Evolutionary conservation across 2,113 vertebrate genomes (phyloP).

Genomic region (Notiomystis cincta): DNA sequence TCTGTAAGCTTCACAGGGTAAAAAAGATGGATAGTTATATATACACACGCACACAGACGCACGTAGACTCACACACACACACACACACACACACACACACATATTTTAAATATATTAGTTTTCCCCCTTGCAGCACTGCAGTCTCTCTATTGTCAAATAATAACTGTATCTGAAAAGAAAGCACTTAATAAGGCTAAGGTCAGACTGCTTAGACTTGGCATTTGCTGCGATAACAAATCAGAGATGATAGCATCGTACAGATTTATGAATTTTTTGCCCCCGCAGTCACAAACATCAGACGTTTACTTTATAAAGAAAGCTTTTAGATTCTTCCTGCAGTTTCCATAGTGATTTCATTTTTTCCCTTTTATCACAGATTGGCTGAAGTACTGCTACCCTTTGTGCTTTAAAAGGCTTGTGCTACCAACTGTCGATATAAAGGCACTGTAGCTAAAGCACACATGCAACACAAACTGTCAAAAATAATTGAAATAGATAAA

Average conservation of each 20-base stretch:
- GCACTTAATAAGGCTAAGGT: constrained; percentile 76
- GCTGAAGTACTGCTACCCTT: constrained; percentile 79
- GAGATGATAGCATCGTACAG: constrained; percentile 77
- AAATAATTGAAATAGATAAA: constrained; percentile 74
- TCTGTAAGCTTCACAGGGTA: neutral
- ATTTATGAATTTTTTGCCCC: constrained; percentile 81
- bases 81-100: neutral
- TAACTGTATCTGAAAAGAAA: constrained; percentile 69
- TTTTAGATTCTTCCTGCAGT: constrained; percentile 83
- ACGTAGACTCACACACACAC: too few relatives aligned
- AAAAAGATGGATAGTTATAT: constrained; percentile 40
- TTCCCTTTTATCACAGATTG: constrained; percentile 82
- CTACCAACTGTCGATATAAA: constrained; percentile 76
- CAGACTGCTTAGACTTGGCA: constrained; percentile 73
- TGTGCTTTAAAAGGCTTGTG: constrained; percentile 78
- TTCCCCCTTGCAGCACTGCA: constrained; percentile 51
- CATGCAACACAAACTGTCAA: constrained; percentile 61
- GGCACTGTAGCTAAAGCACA: constrained; percentile 68
- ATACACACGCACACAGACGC: neutral
- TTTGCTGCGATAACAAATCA: constrained; percentile 77
- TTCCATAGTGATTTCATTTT: constrained; percentile 86
- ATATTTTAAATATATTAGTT: constrained; percentile 65
- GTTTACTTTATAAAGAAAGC: constrained; percentile 82
- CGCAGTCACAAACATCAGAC: constrained; percentile 81
- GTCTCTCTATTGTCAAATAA: constrained; percentile 68